Conservation (phyloP, 2,888 invertebrate genomes). For the Lycophotia porphyrea region DNA sequence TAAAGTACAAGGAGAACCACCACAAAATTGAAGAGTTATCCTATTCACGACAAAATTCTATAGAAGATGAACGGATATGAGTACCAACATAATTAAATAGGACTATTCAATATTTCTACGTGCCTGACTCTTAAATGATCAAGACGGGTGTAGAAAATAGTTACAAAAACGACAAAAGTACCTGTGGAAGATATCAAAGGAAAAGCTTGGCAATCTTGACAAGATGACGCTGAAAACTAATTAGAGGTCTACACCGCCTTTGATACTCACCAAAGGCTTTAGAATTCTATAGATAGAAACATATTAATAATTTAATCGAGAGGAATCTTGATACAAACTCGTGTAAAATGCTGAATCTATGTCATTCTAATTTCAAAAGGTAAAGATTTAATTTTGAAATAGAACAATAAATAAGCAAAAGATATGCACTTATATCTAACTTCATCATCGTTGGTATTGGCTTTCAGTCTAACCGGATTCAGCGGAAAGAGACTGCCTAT, state of each 20-base stretch:
- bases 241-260: background rate
- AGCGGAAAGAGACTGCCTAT: background rate
- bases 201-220: background rate
- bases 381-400: background rate
- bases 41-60: background rate
- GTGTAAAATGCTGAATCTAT: background rate
- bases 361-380: background rate
- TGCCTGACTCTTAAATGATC: background rate
- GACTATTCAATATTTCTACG: constrained; percentile 14
- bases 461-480: background rate
- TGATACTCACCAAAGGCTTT: background rate
- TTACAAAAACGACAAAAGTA: constrained; percentile 1
- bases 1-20: background rate
- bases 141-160: background rate
- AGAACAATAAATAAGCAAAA: background rate
- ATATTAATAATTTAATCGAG: background rate
- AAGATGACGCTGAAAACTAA: constrained; percentile 2
- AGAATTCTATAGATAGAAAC: background rate
- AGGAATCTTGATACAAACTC: background rate
- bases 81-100: constrained; percentile 8
- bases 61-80: background rate
- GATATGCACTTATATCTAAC: background rate
- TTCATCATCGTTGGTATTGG: background rate
- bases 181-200: constrained; percentile 1
- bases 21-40: background rate